phyloP scores from a whole-genome alignment of 2,888 invertebrate species.

The Torymus aiolomorphi region DNA sequence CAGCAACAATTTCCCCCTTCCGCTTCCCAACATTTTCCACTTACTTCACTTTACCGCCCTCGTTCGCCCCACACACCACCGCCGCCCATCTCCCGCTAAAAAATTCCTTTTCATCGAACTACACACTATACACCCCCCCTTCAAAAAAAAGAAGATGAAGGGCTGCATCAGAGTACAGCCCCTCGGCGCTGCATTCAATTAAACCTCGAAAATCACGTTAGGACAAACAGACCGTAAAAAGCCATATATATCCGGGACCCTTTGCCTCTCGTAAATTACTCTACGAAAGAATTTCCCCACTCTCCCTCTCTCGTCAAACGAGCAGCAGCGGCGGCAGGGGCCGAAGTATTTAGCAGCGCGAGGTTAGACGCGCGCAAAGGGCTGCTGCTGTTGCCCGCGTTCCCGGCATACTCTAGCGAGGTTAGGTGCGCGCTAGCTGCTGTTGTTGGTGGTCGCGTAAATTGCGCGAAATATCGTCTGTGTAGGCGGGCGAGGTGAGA shows the following conservation, averaged over 20 bases:
- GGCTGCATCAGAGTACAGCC: too few species aligned
- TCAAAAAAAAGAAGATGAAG: too few species aligned
- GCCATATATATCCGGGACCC: neutral
- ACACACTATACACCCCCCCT: too few species aligned
- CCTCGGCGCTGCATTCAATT: conserved; percentile 3
- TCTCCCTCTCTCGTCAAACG: neutral
- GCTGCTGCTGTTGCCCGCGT: conserved; percentile 17
- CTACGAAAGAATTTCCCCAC: conserved; percentile 6
- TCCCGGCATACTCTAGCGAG: conserved; percentile 27
- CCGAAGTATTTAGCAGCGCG: neutral
- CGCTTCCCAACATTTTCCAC: too few species aligned
- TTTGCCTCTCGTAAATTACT: conserved; percentile 14
- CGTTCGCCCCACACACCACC: too few species aligned
- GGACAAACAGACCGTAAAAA: conserved; percentile 30
- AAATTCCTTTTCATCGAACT: too few species aligned
- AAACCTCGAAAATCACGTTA: conserved; percentile 28
- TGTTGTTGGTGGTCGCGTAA: too few species aligned
- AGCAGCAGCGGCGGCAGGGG: neutral
- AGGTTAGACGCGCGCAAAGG: neutral
- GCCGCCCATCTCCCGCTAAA: too few species aligned
- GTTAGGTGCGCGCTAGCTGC: conserved; percentile 2
- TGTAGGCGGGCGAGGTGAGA: too few species aligned
- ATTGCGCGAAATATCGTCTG: too few species aligned
- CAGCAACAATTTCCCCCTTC: too few species aligned
- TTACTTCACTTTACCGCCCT: too few species aligned